phyloP scores from a whole-genome alignment of 2,797 vertebrate genomes.

The Aphelocoma californica region DNA sequence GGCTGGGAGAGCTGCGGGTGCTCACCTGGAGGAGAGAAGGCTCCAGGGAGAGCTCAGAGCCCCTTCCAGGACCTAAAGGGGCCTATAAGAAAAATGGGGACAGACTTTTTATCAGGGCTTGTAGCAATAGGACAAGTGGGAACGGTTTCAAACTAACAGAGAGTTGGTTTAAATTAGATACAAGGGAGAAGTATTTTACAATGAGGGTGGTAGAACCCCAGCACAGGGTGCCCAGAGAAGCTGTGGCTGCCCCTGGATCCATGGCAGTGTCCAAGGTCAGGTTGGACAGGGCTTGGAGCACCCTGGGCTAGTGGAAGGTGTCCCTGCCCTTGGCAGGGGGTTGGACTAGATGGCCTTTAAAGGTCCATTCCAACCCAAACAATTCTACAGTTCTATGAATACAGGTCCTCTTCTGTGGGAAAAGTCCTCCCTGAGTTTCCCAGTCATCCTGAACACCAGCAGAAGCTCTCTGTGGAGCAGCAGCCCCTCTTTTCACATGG shows the following conservation, averaged over 20 bases:
- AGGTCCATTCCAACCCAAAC: background rate
- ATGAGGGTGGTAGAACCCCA: rapidly evolving
- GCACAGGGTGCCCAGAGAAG: background rate
- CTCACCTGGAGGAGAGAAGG: background rate
- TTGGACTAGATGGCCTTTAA: background rate
- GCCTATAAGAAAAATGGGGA: background rate
- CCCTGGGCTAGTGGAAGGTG: rapidly evolving
- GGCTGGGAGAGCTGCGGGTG: background rate
- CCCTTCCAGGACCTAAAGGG: background rate
- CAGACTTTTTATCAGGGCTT: background rate
- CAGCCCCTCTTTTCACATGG: background rate
- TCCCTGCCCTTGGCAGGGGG: background rate
- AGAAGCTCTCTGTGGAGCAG: background rate
- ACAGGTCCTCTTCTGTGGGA: background rate
- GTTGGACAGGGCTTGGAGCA: rapidly evolving
- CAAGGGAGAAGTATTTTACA: background rate
- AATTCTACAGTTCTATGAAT: background rate
- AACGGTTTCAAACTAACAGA: background rate
- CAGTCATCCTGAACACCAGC: background rate
- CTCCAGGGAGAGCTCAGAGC: background rate
- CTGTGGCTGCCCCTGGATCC: background rate
- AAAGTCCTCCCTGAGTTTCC: background rate
- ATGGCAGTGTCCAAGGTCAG: background rate
- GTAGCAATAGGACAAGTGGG: too few relatives aligned
- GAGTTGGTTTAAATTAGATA: background rate